Evolutionary conservation across 2,888 invertebrate genomes (phyloP), one percentile per base, ranked within the genome.

Genomic region (Perizoma affinitatum): DNA sequence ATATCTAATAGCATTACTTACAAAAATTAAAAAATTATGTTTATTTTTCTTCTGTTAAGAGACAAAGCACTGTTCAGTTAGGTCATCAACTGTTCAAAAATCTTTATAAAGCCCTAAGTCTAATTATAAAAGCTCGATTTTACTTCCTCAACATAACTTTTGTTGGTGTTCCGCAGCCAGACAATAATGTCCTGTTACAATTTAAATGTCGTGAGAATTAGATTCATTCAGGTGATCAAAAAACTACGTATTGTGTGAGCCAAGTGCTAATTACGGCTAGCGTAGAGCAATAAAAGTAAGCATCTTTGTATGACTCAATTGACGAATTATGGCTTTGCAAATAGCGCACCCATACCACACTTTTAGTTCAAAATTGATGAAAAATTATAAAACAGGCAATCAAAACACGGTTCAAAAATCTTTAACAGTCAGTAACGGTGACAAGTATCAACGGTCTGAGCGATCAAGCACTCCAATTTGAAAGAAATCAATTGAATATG

Each of bases 181-280:
- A 75, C 76, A 75, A 72, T 76, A 72, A 69, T 65, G 64, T 76
- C 74, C 79, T 78, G 79, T 80, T 81, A 79, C 65, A 72, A 70
- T 75, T 78, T 75, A 75, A 75, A 75, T 75, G 75, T 78, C 78
- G 78, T 79, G 80, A 76, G 81, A 80, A 80, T 74, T 56, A 67
- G 63, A 69, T 66, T 63, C 58, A 67, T 65, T 65, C 63, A 67
- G 67, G 69, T 63, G 58, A 69, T 67, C 59, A 64, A 67, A 68
- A 69, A 67, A 66, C 50, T 53, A 65, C 54, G 60, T 59, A 59
- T 63, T 63, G 58, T 64, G 45, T 57, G 58, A 65, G 59, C 62
- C 53, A 61, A 65, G 62, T 59, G 64, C 50, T 66, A 69, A 67
- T 65, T 62, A 63, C 61, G 50, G 63, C 53, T 61, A 65, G 63